These are phyloP conservation scores for Tetragnatha versicolor DNA, from an alignment of 1,140 invertebrate species.

Conservation along the genomic window DNA sequence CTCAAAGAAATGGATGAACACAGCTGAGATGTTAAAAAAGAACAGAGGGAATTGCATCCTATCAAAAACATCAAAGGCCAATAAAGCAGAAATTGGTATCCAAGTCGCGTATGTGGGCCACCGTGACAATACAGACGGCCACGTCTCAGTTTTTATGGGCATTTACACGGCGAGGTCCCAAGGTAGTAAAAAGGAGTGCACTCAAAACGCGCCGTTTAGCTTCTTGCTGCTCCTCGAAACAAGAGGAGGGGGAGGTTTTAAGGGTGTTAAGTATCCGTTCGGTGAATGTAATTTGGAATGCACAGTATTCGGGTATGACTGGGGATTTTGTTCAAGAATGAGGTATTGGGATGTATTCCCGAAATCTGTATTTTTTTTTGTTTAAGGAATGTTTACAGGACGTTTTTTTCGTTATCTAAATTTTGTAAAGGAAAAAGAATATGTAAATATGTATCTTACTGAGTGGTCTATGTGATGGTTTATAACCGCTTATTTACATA, in stretches of 20 bases:
- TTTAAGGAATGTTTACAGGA: too few species aligned
- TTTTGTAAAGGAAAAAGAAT: background rate
- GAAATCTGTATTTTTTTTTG: too few species aligned
- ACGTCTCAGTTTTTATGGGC: background rate
- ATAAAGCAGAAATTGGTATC: constrained; percentile 26
- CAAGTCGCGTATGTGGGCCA: background rate
- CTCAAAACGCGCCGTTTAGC: background rate
- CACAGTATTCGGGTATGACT: too few species aligned
- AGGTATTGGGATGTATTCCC: too few species aligned
- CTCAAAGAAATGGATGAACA: too few species aligned
- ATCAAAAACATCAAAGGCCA: background rate
- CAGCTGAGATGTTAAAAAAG: too few species aligned
- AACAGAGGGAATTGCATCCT: background rate
- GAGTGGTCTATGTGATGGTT: too few species aligned
- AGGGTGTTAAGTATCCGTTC: background rate
- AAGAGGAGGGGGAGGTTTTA: background rate
- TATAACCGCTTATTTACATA: too few species aligned
- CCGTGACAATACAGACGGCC: constrained; percentile 1
- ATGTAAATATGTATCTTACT: too few species aligned
- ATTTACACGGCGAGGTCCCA: background rate
- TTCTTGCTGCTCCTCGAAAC: background rate
- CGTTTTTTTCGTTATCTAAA: background rate
- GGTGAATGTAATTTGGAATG: background rate
- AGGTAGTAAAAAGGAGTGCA: constrained; percentile 16
- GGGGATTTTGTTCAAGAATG: too few species aligned